Percentiles rank a stretch among this genome's conserved stretches.
phyloP scores from a whole-genome alignment of 2,888 invertebrate genomes.

The Agonopterix heracliana region DNA sequence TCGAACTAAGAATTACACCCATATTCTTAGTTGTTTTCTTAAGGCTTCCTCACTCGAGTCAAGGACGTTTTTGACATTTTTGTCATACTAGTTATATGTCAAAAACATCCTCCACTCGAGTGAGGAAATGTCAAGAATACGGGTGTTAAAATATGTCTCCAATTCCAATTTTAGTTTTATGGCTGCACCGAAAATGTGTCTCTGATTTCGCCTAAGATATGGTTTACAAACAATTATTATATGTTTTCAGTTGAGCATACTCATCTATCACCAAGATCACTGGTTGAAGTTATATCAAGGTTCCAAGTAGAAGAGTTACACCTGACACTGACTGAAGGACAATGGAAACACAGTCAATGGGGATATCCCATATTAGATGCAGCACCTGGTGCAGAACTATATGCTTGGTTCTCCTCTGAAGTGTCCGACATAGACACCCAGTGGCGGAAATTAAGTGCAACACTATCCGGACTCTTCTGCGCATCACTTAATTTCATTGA shows the following conservation, averaged over 20 bases:
- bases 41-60: no score
- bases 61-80: no score
- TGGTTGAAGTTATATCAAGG: slow-evolving; percentile 90
- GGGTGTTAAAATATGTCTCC: no score
- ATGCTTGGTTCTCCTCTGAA: slow-evolving; percentile 90
- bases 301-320: slow-evolving; percentile 94
- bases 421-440: slow-evolving; percentile 83
- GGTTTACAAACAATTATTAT: slow-evolving; percentile 4
- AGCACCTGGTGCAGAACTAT: slow-evolving; percentile 95
- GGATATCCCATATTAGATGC: slow-evolving; percentile 94
- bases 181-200: background rate
- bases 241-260: slow-evolving; percentile 84
- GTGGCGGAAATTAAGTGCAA: slow-evolving; percentile 93
- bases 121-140: no score
- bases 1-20: background rate
- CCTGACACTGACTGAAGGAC: slow-evolving; percentile 92
- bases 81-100: no score
- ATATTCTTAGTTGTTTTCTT: no score
- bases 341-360: slow-evolving; percentile 96
- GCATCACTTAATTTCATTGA: slow-evolving; percentile 97
- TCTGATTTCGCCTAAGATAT: background rate
- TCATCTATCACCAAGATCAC: slow-evolving; percentile 89
- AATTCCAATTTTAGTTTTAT: no score
- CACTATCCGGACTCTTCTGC: slow-evolving; percentile 96
- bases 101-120: no score